phyloP scores from a whole-genome alignment of 2,113 vertebrate species.

The Vimba vimba region DNA sequence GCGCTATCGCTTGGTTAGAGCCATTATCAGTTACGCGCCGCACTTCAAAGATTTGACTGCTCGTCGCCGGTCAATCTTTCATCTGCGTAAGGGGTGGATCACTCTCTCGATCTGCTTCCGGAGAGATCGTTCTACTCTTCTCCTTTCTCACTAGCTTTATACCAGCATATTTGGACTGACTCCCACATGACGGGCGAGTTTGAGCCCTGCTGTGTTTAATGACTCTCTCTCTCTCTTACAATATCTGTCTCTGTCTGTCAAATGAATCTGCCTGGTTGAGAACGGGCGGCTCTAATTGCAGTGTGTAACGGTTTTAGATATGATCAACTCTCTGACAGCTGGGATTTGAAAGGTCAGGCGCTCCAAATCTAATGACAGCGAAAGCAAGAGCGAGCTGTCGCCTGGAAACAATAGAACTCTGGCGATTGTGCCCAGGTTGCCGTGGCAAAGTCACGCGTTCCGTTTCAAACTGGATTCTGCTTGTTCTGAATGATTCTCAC shows the following conservation, averaged over 20 bases:
- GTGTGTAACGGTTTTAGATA: constrained; percentile 47
- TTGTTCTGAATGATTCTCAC: constrained; percentile 36
- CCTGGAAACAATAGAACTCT: constrained; percentile 35
- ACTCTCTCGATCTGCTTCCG: not conserved
- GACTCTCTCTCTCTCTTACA: constrained; percentile 15
- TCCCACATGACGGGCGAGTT: constrained; percentile 30
- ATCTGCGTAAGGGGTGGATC: constrained; percentile 28
- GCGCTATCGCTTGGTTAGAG: not conserved
- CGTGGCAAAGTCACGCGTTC: not conserved
- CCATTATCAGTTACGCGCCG: constrained; percentile 11
- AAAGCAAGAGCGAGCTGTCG: constrained; percentile 37
- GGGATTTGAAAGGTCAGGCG: constrained; percentile 52
- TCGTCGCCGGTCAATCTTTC: constrained; percentile 19
- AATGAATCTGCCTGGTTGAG: constrained; percentile 40
- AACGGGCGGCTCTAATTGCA: constrained; percentile 48
- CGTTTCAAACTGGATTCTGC: constrained; percentile 18
- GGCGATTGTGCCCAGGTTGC: constrained; percentile 4
- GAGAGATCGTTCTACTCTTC: constrained; percentile 24
- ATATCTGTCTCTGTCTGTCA: constrained; percentile 10
- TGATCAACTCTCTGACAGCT: constrained; percentile 53
- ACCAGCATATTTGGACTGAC: constrained; percentile 8
- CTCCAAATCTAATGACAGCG: constrained; percentile 5
- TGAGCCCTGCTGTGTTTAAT: constrained; percentile 43
- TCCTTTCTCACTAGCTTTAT: not conserved
- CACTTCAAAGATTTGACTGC: constrained; percentile 18